Base-by-base conservation (phyloP, 2,888 invertebrate species). In the Drosophila mettleri region DNA sequence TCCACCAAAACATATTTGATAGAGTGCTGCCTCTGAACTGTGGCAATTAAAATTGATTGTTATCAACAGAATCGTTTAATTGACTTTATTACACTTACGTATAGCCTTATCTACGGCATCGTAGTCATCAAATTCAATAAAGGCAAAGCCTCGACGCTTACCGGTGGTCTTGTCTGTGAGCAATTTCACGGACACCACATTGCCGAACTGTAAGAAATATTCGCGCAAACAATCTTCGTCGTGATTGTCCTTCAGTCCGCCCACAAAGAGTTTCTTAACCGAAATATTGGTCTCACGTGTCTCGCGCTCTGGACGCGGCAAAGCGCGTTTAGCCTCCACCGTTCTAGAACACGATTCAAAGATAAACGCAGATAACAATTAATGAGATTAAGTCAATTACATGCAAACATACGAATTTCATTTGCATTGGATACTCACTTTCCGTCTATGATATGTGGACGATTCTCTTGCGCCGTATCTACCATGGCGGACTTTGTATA, bases 41-140 rank as follows among this genome's bases (percentile, higher is more conserved):
- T 22, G 18, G 6, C 0, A 2, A 12, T 22, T 18, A 90, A 90
- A 45, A 39, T 0, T 18, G 9, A 36, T 20, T 53, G 24, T 22
- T 2, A 9, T 8, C 0, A 39, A 34, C 2, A 18, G 12, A 3
- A 12, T 8, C 14, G 16, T n/a, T 8, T 18, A 29, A 12, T 46
- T 34, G 0, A 7, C 0, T 84, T 51, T 10, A 8, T 5, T 24
- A n/a, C 14, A 95, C 97, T 96, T 94, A 97, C 97, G 94, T 87
- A 98, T 97, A 90, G 98, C 96, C 93, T 98, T 98, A 91, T 99
- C 99, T 53, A 99, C 98, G 1, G 98, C 96, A 93, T 99, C 99
- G 91, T 98, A 98, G 91, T 99, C 99, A 90, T 98, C 98, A 92
- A 98, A 99, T 91, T 98, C 98, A 36, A 99, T 95, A 92, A 99